Conservation (phyloP, 2,113 vertebrate genomes). For the Nyctibius bracteatus region DNA sequence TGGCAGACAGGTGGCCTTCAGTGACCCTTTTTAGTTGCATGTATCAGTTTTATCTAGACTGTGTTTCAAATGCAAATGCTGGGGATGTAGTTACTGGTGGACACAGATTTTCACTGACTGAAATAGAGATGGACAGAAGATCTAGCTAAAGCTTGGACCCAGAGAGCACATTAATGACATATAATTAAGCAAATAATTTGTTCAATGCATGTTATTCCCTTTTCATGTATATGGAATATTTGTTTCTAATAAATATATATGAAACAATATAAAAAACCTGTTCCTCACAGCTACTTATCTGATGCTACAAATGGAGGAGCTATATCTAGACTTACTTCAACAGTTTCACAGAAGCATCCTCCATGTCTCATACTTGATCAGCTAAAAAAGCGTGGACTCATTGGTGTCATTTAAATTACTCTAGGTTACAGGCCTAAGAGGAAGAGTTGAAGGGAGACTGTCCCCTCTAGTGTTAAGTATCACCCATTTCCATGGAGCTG, state of each 20-base stretch:
- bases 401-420: neutral
- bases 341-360: neutral
- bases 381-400: neutral
- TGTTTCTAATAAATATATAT: neutral
- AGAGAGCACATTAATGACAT: neutral
- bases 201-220: neutral
- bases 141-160: neutral
- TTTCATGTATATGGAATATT: neutral
- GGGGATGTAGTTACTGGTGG: neutral
- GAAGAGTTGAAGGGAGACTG: neutral
- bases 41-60: neutral
- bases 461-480: neutral
- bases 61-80: neutral
- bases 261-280: neutral
- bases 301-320: fast-evolving
- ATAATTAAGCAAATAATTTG: neutral
- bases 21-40: neutral
- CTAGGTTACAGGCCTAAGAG: neutral
- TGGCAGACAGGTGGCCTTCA: neutral
- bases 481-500: neutral
- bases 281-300: neutral
- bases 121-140: neutral
- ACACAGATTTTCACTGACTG: neutral
- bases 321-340: neutral
- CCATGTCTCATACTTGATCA: neutral